Evolutionary conservation across 2,797 vertebrate species (phyloP), one percentile per base, ranked within the genome.

Genomic region (Tragelaphus eurycerus): DNA sequence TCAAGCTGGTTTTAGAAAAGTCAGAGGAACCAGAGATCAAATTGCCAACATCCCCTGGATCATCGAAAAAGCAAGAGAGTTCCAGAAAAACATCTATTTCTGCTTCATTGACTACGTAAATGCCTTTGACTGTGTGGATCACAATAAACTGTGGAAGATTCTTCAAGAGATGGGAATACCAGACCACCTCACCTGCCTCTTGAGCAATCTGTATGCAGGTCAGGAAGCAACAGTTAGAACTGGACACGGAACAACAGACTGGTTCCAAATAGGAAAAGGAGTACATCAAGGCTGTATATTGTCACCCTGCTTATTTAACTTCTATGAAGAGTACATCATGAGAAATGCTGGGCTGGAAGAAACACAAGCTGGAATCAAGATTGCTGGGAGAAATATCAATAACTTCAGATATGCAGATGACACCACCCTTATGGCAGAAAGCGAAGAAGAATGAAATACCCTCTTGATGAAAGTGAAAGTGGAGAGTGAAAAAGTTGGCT

Each of bases 311-410:
- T 67, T 67, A 3, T 34, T 34, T 67, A 67, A 34, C 64, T 67
- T 21, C 0, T 34, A 34, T 67, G 17, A n/a, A 34, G 64, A 67
- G 62, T 34, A 11, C 17, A 67, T 67, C 62, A 67, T 67, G 62
- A 67, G 62, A 34, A 67, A 67, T 0, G 8, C n/a, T 67, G n/a
- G 62, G 8, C 62, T 34, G 31, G 16, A 67, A 0, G 31, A 67
- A 34, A 8, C 62, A 34, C 62, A 67, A 67, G 4, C 8, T 67
- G 16, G 62, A 67, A 67, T 67, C 16, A 67, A 67, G 62, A 67
- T 34, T 67, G 31, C 16, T 0, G 0, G 62, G 16, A 67, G 62
- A 67, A 67, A 67, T 34, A 67, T 34, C 4, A 67, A 34, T 67
- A 19, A 67, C n/a, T 16, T 67, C 62, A 67, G 16, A 21, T 67